Evolutionary conservation across 2,113 vertebrate genomes (phyloP), one percentile per base, ranked within the genome.

Genomic region (Garra rufa): DNA sequence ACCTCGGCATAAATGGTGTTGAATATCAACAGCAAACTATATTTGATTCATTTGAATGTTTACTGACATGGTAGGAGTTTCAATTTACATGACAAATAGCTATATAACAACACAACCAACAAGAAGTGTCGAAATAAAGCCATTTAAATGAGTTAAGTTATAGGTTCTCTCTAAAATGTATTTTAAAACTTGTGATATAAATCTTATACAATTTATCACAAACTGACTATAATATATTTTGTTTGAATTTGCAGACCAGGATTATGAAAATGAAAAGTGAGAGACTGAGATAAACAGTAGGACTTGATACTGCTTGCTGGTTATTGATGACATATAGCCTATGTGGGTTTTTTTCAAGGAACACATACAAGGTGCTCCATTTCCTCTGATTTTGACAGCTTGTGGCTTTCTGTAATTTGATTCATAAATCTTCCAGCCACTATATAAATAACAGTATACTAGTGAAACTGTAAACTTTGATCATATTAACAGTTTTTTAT

Each of bases 11-110:
- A 69, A 69, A 69, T 34, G 26, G 8, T 28, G 10, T 10, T 17
- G 43, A 75, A 75, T 57, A 77, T 14, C 7, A 38, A 77, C 17
- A 76, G 10, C 34, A 41, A 77, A 77, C 10, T 43, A 21, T 10
- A 41, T n/a, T 43, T 9, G 21, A 77, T 38, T 57, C 6, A 41
- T 57, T 13, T 76, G 30, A 38, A 41, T 76, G 50, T 76, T 76
- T 76, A 41, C 38, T 57, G 75, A 30, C 19, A 4, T 21, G 38
- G 6, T 74, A 48, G 26, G 28, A 76, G 48, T 34, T 76, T 6
- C 15, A 55, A 9, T 77, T 77, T 14, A 59, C 52, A 41, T 77
- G 75, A 41, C 34, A 77, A 77, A 59, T 77, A 55, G 50, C 75
- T 6, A 57, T 28, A 55, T 38, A 76, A 38, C 74, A 55, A 57